Evolutionary conservation across 2,888 invertebrate genomes (phyloP), one percentile per base, ranked within the genome.

Genomic region (Blastobasis adustella): DNA sequence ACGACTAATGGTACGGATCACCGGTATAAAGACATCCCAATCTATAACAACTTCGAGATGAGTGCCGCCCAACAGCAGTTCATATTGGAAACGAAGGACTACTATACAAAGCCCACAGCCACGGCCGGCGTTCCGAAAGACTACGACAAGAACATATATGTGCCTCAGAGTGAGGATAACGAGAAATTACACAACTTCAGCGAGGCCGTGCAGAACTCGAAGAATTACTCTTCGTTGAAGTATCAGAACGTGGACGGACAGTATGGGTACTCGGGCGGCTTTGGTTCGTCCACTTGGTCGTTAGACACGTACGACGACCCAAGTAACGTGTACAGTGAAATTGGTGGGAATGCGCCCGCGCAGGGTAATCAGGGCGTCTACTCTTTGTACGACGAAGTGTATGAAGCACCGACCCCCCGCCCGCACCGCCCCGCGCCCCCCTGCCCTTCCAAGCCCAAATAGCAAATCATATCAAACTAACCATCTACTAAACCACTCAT

Each of bases 371-470:
- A 61, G 47, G 62, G 68, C 9, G 49, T 65, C 37, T 80, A 81
- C 51, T 68, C 73, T 47, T 59, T 84, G 45, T 89, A 89, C 46
- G 89, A 89, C 56, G 86, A 84, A 43, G 89, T 89, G 53, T 81
- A 71, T 38, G 83, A 83, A 9, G 79, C 79, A 5, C 53, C 73
- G 0, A 54, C 68, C 6, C 82, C 87, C n/a, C 73, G 91, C 0
- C 92, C 92, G 4, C 91, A 91, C 65, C 79, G 92, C 0, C 92
- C 91, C 4, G 92, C 92, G 0, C 92, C 92, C 0, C 83, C 91
- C 37, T 89, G 90, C 39, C 92, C 91, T 0, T 65, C 65, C 4
- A 67, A 71, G 40, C 81, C 73, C 38, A 77, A 79, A 57, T 80
- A 70, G 66, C 46, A 63, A 23, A 23, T 23, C 23, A 3, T 23